Conservation (phyloP, 2,888 invertebrate genomes). For the Drosophila anomelani region DNA sequence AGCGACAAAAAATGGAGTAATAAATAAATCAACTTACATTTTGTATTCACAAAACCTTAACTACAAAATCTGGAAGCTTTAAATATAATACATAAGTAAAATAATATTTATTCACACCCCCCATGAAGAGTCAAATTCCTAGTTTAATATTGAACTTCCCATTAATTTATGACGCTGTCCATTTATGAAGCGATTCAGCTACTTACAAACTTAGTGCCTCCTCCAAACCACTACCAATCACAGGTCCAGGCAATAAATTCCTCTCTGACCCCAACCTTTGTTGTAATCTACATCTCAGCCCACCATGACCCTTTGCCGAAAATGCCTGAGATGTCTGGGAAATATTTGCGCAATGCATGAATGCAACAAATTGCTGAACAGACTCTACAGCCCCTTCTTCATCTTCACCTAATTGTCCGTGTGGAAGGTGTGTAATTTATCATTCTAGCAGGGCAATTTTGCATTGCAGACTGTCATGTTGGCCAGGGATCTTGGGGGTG, state of each 20-base stretch:
- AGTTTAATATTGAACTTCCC: background rate
- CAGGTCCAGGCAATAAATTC: slow-evolving; percentile 32
- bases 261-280: slow-evolving; percentile 21
- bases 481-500: background rate
- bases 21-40: slow-evolving; percentile 1
- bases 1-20: slow-evolving; percentile 2
- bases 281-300: slow-evolving; percentile 1
- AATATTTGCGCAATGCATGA: slow-evolving; percentile 68
- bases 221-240: slow-evolving; percentile 19
- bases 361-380: slow-evolving; percentile 60
- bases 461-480: slow-evolving; percentile 62
- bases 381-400: slow-evolving; percentile 12
- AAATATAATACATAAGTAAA: background rate
- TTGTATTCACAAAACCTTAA: background rate
- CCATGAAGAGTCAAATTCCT: background rate
- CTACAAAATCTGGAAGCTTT: background rate
- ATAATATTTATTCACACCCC: background rate
- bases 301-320: background rate
- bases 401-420: slow-evolving; percentile 16
- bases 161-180: background rate
- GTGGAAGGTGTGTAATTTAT: slow-evolving; percentile 73
- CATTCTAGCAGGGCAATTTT: slow-evolving; percentile 63
- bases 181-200: background rate
- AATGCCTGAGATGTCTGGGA: slow-evolving; percentile 55
- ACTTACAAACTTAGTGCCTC: background rate